Base-by-base conservation (phyloP, 2,797 vertebrate species). In the Myotis daubentonii region DNA sequence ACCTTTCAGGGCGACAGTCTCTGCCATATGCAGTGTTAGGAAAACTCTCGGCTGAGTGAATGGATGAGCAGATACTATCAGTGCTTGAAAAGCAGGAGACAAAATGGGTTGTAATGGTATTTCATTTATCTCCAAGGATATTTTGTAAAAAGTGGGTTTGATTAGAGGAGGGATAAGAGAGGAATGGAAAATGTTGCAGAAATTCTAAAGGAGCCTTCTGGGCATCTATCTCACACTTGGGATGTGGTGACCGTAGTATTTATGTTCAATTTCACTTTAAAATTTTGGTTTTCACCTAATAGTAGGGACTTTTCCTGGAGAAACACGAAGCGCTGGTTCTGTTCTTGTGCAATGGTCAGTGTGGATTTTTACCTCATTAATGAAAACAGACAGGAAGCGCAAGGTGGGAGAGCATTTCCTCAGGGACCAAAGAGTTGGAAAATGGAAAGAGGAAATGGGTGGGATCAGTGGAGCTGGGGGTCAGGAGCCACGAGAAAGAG, bases 321-420 rank as follows among this genome's bases (percentile, higher is more conserved):
- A 38, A 53, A 19, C 25, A 20, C 36, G 41, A 9, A 23, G 12
- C 20, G 55, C 49, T 22, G 4, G 38, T 19, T 87, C 22, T 36
- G 33, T 66, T 72, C 60, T 87, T 23, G 9, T 22, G 72, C 49
- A 4, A 1, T 23, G 60, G 28, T 28, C 3, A 55, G 70, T n/a
- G 41, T 13, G 36, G 12, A 51, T 81, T 92, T 90, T 44, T 10
- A 53, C n/a, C n/a, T 85, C 41, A 11, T 89, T 33, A 65, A 66
- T 47, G 72, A 75, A 75, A 47, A 47, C 17, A 36, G 25, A 85
- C 12, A 88, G 93, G 94, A 90, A 92, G 62, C 62, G 82, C 44
- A 44, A 44, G 16, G 20, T 36, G 38, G 75, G 78, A 78, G 62
- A 70, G 74, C 5, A 17, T 62, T 92, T 96, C 95, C 79, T 85